Base-by-base conservation (phyloP, 2,888 invertebrate species). In the Lasiommata megera region DNA sequence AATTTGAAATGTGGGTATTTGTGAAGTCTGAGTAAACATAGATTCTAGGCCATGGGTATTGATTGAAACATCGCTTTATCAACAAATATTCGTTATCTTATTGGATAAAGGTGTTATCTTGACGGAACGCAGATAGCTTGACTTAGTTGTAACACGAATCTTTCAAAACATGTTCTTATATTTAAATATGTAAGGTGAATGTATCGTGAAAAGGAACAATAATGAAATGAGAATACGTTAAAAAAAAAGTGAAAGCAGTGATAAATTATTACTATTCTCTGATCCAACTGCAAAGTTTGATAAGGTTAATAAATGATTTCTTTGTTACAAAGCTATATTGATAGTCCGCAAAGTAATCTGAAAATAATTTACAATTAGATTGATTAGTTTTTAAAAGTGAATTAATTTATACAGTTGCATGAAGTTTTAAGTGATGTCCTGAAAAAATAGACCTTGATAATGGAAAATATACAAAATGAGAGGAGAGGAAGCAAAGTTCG, bases 81-180 rank as follows among this genome's bases (percentile, higher is more conserved):
- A 66, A 71, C 71, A 70, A 66, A 70, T 70, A 67, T 60, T 59
- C 72, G 80, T 81, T 82, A 82, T 71, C 58, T 70, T 60, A 43
- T 56, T 60, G 72, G 74, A 71, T 77, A 76, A 69, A 77, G 74
- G 72, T 67, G 70, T 80, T 83, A 84, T 84, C 84, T 76, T 62
- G 61, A 64, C 64, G 60, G 40, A 60, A 65, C 66, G 61, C 60
- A 70, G 72, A 71, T 69, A 71, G 66, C 61, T 56, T 34, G 56
- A 66, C 56, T 69, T 68, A 72, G 72, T 72, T 68, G 65, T 65
- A 67, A 54, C 62, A 60, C 54, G 56, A 56, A 64, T 61, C 66
- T 63, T 60, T 38, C 52, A 60, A 63, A 58, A 58, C 57, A 66
- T 63, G 66, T 64, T 62, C 56, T 58, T 54, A 44, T 52, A 54